Base-by-base conservation (phyloP, 2,113 vertebrate genomes). In the Ivindomyrus marchei region DNA sequence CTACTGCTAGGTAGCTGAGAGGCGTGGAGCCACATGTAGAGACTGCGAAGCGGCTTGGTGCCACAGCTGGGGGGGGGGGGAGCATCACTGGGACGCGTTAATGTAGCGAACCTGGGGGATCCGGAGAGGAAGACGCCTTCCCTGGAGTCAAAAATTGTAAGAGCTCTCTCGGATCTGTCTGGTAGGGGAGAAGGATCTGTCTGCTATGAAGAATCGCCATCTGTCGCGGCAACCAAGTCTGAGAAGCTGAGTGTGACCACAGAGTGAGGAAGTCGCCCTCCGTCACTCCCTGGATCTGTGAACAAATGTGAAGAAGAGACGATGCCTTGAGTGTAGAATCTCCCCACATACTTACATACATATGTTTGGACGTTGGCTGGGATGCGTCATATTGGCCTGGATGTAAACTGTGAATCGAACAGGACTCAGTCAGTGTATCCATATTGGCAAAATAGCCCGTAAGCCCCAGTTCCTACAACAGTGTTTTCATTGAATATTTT, bases 271-370 rank as follows among this genome's bases (percentile, higher is more conserved):
- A 80, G 36, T 42, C 74, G 36, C 31, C 74, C 36, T 45, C 83
- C 45, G 19, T 85, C 83, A 47, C 83, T 85, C 45, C 83, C 39
- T 47, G 83, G 24, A 85, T 47, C 39, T 46, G 83, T 85, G 83
- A 85, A n/a, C 45, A n/a, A 85, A 85, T 46, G 45, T 85, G 45
- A 24, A n/a, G 39, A 47, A 42, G 36, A 80, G 74, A 42, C 31
- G 15, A 27, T 47, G 83, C 21, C 8, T 45, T 46, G 83, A 10
- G 39, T 85, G 19, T 85, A 19, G 19, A 85, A 39, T 47, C 83
- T 46, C 83, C 83, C 83, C 42, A 46, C 83, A 85, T 85, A 47
- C 83, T 53, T 85, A 85, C 83, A 85, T 21, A 85, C 45, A 85
- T 85, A 85, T 46, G 39, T 85, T 85, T 85, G 45, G 45, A 36